Evolutionary conservation across 2,888 invertebrate species (phyloP), one percentile per base, ranked within the genome.

Genomic region (Clitarchus hookeri): DNA sequence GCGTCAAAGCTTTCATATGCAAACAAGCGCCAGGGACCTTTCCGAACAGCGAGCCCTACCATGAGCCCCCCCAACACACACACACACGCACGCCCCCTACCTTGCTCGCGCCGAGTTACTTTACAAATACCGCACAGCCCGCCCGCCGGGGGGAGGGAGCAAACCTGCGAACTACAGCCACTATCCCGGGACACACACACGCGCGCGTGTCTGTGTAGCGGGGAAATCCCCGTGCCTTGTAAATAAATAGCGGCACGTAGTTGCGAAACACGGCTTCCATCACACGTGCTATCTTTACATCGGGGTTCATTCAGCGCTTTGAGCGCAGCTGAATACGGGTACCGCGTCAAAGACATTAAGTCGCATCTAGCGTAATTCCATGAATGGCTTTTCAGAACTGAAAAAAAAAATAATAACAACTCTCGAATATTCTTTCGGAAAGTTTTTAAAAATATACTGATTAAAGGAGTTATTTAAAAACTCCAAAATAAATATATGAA

Each of bases 1-100:
- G 86, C 77, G 86, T 86, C 85, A 86, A 83, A 84, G 85, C 86
- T 86, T 85, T 83, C 87, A 83, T 85, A 85, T 84, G 85, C 85
- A 85, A 85, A 84, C 84, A 84, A 84, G 84, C 85, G 53, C 78
- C 44, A 25, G 82, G 82, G 82, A 78, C 65, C 84, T 84, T 82
- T 79, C 27, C 54, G 77, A n/a, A 79, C 44, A 65, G 12, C 65
- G 12, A 8, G 12, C 65, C 19, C 65, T 12, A 2, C 8, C 65
- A 13, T 36, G 13, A 13, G 6, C 82, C 0, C 23, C 11, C 82
- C 36, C 82, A 4, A 8, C 82, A n/a, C 12, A 82, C 82, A 6
- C 36, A 3, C 36, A 36, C 82, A 27, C 82, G 11, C 26, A 9
- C 13, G 23, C 19, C 1, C 16, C 82, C 36, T 16, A 44, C 82